Base-by-base conservation (phyloP, 2,888 invertebrate genomes). In the Lamproptera curius region DNA sequence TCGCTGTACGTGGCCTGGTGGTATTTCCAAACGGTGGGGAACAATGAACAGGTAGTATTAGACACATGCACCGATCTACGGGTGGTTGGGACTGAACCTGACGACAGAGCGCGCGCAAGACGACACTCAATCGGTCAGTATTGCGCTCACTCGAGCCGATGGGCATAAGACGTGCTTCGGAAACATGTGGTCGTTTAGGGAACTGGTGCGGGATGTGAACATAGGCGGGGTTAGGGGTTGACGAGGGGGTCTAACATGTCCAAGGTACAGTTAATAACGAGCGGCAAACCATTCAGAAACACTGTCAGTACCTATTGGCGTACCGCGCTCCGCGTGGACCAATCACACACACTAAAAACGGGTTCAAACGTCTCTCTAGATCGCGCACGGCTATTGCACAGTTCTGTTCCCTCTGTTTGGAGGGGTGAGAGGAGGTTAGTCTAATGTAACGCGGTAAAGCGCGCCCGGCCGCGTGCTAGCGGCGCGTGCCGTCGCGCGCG, bases 401-500 rank as follows among this genome's bases (percentile, higher is more conserved):
- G 31, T n/a, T 31, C 31, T 31, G 31, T 11, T 31, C 13, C 73
- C 74, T 71, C 74, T 70, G 74, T 74, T 70, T n/a, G n/a, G n/a
- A n/a, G n/a, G n/a, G n/a, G n/a, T n/a, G n/a, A n/a, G n/a, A n/a
- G n/a, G n/a, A n/a, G n/a, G 73, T 77, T 79, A 82, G 80, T 71
- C 31, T 74, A 79, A 60, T 65, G 70, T 65, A 70, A 72, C 73
- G 76, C 65, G 71, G 70, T 67, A n/a, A 11, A 66, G 70, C 65
- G 70, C 64, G 67, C 63, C 65, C 60, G 79, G 75, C 66, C 71
- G 75, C 71, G 78, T 73, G 89, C 89, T 87, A 86, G 68, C 88
- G 85, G 80, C 82, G 70, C 73, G 79, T 86, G 83, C 84, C 90
- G 89, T 90, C 88, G 89, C 83, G 76, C 70, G 70, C 76, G 91